A percentile compares a stretch with the other conserved stretches of the same genome.
Conservation (phyloP, 2,797 vertebrate species). For the Danio tinwini region DNA sequence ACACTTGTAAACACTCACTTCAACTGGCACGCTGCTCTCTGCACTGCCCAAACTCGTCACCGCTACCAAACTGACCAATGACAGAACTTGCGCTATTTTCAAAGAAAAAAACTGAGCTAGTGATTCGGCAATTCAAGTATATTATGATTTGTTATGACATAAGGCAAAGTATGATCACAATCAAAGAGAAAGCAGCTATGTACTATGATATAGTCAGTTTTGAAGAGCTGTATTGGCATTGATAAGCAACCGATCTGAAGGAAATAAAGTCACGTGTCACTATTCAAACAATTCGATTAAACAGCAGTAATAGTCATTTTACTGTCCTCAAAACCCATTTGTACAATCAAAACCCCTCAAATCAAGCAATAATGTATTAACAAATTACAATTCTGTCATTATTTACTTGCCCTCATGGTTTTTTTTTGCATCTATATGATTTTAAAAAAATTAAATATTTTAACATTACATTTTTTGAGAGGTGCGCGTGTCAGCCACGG, state of each 20-base stretch:
- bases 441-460: no score
- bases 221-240: background rate
- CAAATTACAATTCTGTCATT: background rate
- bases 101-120: conserved; percentile 29
- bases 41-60: no score
- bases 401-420: no score
- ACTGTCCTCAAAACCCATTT: conserved; percentile 28
- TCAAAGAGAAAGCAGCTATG: conserved; percentile 52
- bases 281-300: conserved; percentile 55
- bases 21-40: no score
- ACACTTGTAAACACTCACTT: no score
- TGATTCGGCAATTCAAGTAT: conserved; percentile 59
- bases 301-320: conserved; percentile 54
- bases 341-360: conserved; percentile 60
- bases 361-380: conserved; percentile 13
- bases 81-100: no score
- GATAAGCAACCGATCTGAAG: conserved; percentile 4
- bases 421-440: background rate
- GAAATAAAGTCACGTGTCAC: conserved; percentile 1
- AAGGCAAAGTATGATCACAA: conserved; percentile 48
- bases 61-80: no score
- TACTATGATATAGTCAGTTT: conserved; percentile 18
- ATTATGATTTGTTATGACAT: conserved; percentile 45
- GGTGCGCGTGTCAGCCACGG: no score
- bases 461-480: no score